phyloP scores from a whole-genome alignment of 2,113 vertebrate genomes.

The Alethe diademata region DNA sequence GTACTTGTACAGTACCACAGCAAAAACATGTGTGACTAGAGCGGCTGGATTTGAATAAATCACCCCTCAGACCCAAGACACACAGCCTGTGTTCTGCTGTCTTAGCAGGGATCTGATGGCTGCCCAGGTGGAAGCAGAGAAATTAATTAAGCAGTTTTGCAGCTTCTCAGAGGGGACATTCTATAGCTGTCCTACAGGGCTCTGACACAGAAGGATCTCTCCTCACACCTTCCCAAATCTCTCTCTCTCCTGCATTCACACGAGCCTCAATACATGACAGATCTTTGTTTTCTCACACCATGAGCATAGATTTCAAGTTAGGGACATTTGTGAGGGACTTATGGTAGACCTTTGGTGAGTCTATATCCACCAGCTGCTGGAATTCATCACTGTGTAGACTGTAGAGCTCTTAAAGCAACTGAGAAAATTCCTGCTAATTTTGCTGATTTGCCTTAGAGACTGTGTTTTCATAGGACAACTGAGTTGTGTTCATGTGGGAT shows the following conservation, averaged over 20 bases:
- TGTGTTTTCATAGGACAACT: background rate
- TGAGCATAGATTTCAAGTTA: background rate
- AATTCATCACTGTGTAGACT: background rate
- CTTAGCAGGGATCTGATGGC: background rate
- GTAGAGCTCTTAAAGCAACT: background rate
- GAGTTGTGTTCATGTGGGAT: background rate
- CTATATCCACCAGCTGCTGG: background rate
- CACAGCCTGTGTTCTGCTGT: background rate
- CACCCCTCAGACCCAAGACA: background rate
- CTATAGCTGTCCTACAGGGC: background rate
- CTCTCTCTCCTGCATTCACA: background rate
- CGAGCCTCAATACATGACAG: background rate
- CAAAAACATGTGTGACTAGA: background rate
- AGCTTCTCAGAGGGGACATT: background rate
- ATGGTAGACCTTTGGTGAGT: background rate
- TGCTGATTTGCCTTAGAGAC: background rate
- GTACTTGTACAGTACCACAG: background rate
- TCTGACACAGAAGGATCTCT: background rate
- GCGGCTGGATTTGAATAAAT: background rate
- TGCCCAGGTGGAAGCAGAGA: background rate
- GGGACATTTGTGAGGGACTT: background rate
- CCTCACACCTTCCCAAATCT: background rate
- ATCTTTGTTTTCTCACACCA: background rate
- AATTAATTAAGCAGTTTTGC: background rate
- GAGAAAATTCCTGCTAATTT: background rate